Evolutionary conservation across 2,888 invertebrate species (phyloP).

Genomic region (Ryuthela nishihirai): DNA sequence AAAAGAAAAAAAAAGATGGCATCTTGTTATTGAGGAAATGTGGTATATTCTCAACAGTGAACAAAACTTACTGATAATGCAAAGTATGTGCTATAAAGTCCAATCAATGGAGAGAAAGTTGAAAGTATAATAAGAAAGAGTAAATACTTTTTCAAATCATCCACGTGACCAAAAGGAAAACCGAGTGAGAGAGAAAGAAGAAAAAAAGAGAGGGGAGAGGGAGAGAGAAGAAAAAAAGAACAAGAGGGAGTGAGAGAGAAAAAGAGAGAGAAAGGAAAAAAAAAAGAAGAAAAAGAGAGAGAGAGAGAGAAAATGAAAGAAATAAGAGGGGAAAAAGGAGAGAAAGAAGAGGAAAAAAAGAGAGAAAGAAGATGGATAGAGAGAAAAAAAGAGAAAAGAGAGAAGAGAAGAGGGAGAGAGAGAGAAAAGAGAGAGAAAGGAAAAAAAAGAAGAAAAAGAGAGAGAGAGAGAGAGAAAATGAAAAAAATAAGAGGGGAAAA

Average conservation of each 20-base stretch:
- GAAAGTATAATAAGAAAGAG: too few relatives aligned
- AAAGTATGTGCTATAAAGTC: too few relatives aligned
- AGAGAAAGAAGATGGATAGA: background rate
- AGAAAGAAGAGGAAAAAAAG: conserved; percentile 1
- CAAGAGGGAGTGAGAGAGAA: background rate
- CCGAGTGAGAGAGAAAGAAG: too few relatives aligned
- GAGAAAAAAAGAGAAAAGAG: conserved; percentile 2
- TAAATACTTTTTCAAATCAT: too few relatives aligned
- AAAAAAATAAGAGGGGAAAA: conserved; percentile 1
- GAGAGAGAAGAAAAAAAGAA: conserved; percentile 9
- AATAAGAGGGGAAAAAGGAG: conserved; percentile 2
- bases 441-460: conserved; percentile 2
- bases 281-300: conserved; percentile 27
- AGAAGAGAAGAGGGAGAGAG: background rate
- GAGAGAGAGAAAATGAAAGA: conserved; percentile 7
- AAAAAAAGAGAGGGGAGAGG: background rate
- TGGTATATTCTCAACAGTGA: too few relatives aligned
- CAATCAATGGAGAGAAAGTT: too few relatives aligned
- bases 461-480: conserved; percentile 1
- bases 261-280: conserved; percentile 20
- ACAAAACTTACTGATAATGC: too few relatives aligned
- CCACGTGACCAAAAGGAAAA: too few relatives aligned
- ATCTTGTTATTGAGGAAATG: too few relatives aligned
- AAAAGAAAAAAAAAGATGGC: too few relatives aligned
- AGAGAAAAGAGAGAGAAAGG: background rate